Evolutionary conservation across 1,140 invertebrate genomes (phyloP), one percentile per base, ranked within the genome.

Genomic region (Magallana ariakensis): DNA sequence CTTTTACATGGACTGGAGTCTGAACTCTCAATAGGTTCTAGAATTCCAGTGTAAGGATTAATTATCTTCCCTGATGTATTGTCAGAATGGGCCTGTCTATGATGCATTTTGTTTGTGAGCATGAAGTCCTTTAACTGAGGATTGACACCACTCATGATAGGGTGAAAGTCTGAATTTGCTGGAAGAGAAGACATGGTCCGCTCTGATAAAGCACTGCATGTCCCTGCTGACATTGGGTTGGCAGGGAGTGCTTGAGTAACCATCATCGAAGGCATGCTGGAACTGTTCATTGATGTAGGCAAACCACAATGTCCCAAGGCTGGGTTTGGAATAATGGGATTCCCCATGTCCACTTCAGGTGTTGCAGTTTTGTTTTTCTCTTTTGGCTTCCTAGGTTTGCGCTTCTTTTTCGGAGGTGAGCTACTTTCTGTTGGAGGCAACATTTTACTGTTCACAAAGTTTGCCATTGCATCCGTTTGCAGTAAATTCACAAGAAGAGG

Each of bases 401-500:
- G 87, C 82, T 92, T 93, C 85, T 93, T 94, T 89, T 93, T 92
- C n/a, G 89, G 85, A 60, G 89, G 90, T 62, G 91, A 84, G 80
- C 91, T 88, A 81, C 95, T 90, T 93, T 95, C 95, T 55, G 95
- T 91, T 46, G 87, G 90, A 57, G 87, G 90, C 83, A 89, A 84
- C 90, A 90, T 91, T 89, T 88, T 89, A 60, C 33, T 88, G 53
- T 83, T 87, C 62, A 87, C 81, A 87, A 91, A 87, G 86, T 88
- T 87, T 81, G 90, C 90, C 62, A 91, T 85, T 80, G 84, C 90
- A 82, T 98, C 97, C 93, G 97, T 98, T 95, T 98, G 97, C 89
- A 98, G 95, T 85, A 98, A 95, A 95, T 98, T 99, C 4, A 98
- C 98, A 70, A 98, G 95, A 84, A 98, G 94, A n/a, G 98, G 98